Percentiles rank a stretch among this genome's conserved stretches.
phyloP scores from a whole-genome alignment of 2,888 invertebrate species.

The Herminia tarsipennalis region DNA sequence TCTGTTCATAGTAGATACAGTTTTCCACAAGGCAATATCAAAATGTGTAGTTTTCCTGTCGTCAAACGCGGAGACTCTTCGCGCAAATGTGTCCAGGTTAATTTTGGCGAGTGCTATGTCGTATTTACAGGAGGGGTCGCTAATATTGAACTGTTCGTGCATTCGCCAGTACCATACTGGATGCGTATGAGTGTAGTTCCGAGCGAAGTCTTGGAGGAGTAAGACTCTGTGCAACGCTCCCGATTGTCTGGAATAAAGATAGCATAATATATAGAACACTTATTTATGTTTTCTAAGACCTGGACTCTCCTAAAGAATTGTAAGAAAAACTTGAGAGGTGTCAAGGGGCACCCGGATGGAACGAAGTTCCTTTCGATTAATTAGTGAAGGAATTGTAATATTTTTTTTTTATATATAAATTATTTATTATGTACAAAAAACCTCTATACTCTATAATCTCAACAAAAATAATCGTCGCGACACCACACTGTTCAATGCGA shows the following conservation, averaged over 20 bases:
- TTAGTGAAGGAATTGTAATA: too few relatives aligned
- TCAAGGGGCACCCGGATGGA: too few relatives aligned
- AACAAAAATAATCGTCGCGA: too few relatives aligned
- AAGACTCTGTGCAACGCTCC: conserved; percentile 64
- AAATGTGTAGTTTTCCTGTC: conserved; percentile 26
- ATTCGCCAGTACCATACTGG: conserved; percentile 69
- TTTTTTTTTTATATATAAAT: too few relatives aligned
- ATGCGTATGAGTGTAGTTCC: conserved; percentile 63
- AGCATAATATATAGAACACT: too few relatives aligned
- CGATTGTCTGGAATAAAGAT: conserved; percentile 24
- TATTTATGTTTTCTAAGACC: too few relatives aligned
- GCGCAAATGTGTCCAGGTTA: conserved; percentile 49
- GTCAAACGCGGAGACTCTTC: conserved; percentile 60
- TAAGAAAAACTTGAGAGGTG: too few relatives aligned
- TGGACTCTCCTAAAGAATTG: background rate
- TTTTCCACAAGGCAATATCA: conserved; percentile 72
- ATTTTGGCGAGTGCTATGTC: conserved; percentile 74
- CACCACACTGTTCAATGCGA: too few relatives aligned
- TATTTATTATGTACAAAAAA: too few relatives aligned
- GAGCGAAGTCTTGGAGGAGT: conserved; percentile 61
- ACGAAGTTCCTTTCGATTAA: too few relatives aligned
- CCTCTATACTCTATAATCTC: too few relatives aligned
- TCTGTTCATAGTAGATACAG: conserved; percentile 69
- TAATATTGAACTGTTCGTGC: conserved; percentile 63
- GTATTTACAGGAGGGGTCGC: conserved; percentile 45